phyloP scores from a whole-genome alignment of 2,888 invertebrate species.

The Monochamus alternatus region DNA sequence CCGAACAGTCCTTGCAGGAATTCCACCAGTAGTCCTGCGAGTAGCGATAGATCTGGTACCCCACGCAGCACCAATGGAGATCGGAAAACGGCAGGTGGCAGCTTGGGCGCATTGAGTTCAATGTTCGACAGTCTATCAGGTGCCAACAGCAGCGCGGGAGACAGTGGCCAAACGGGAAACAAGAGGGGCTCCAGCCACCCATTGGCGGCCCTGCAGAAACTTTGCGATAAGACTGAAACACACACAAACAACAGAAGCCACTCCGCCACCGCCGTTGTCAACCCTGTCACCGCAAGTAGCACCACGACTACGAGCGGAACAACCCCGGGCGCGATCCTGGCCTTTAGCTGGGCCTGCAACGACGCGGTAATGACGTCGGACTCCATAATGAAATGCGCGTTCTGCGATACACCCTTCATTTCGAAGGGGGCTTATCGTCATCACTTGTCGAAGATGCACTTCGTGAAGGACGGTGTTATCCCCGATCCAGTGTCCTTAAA shows the following conservation, averaged over 20 bases:
- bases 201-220: conserved; percentile 93
- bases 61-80: conserved; percentile 79
- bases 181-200: conserved; percentile 89
- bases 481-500: conserved; percentile 83
- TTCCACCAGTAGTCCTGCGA: conserved; percentile 81
- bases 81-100: conserved; percentile 76
- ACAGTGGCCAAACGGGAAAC: conserved; percentile 72
- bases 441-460: conserved; percentile 96
- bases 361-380: conserved; percentile 91
- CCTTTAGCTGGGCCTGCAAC: conserved; percentile 96
- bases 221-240: conserved; percentile 95
- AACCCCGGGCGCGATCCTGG: conserved; percentile 87
- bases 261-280: conserved; percentile 64
- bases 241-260: conserved; percentile 72
- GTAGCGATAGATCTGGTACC: conserved; percentile 84
- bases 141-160: conserved; percentile 67
- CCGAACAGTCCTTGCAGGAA: conserved; percentile 77
- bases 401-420: conserved; percentile 96
- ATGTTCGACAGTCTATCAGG: conserved; percentile 92
- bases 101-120: conserved; percentile 88
- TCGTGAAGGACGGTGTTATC: conserved; percentile 92
- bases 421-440: conserved; percentile 98
- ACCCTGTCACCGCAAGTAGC: conserved; percentile 67
- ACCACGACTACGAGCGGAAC: conserved; percentile 71
- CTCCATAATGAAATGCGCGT: conserved; percentile 94